Evolutionary conservation across 2,888 invertebrate genomes (phyloP).

Genomic region (Bibio marci): DNA sequence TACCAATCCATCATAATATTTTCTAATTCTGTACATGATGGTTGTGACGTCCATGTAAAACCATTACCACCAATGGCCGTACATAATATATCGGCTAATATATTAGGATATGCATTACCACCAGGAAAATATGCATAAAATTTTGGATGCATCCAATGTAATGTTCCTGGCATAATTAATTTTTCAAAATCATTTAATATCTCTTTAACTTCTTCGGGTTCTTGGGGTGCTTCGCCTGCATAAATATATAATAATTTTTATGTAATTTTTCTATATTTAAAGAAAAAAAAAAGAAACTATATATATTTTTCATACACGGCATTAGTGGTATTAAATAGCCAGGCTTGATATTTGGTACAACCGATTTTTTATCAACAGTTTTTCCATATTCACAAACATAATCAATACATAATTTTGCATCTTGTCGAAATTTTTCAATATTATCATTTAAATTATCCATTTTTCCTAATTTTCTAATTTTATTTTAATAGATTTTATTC

Average conservation of each 20-base stretch:
- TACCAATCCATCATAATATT: slow-evolving; percentile 77
- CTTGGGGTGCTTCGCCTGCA: slow-evolving; percentile 44
- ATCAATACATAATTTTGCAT: slow-evolving; percentile 67
- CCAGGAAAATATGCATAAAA: slow-evolving; percentile 78
- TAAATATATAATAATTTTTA: no score
- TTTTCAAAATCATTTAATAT: slow-evolving; percentile 68
- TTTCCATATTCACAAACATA: slow-evolving; percentile 57
- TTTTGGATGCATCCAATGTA: slow-evolving; percentile 75
- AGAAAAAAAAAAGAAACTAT: no score
- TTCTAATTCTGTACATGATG: slow-evolving; percentile 73
- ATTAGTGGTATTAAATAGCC: slow-evolving; percentile 63
- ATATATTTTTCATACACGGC: slow-evolving; percentile 42
- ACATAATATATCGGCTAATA: slow-evolving; percentile 58
- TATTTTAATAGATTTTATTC: no score
- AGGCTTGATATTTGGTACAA: slow-evolving; percentile 55
- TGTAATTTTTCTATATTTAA: no score
- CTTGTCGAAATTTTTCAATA: slow-evolving; percentile 45
- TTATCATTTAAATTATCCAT: no score
- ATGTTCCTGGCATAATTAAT: slow-evolving; percentile 68
- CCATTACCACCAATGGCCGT: slow-evolving; percentile 62
- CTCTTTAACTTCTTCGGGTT: slow-evolving; percentile 62
- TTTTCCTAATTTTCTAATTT: no score
- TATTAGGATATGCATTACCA: slow-evolving; percentile 57
- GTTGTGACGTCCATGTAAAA: slow-evolving; percentile 64
- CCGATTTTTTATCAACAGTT: neutral